Evolutionary conservation across 2,888 invertebrate species (phyloP).

Genomic region (Falcaria lacertinaria): DNA sequence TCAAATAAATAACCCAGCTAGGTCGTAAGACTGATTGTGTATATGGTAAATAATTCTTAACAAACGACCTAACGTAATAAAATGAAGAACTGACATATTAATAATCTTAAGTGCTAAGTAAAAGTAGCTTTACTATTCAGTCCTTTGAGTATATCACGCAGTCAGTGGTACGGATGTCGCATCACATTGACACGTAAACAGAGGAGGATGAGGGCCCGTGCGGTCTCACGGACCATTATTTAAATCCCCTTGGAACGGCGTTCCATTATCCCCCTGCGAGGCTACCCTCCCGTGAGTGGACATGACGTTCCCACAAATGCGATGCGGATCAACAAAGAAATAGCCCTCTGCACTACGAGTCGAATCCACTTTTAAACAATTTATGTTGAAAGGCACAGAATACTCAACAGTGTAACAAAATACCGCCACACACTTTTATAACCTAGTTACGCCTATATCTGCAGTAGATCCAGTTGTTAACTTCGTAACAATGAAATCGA

Average conservation of each 20-base stretch:
- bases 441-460: not conserved
- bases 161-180: constrained; percentile 23
- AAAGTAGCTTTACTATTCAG: no score
- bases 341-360: constrained; percentile 15
- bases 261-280: constrained; percentile 53
- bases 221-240: constrained; percentile 57
- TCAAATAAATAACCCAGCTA: no score
- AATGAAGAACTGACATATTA: no score
- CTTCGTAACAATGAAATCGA: not conserved
- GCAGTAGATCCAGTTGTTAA: not conserved
- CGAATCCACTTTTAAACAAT: not conserved
- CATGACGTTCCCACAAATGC: constrained; percentile 41
- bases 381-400: not conserved
- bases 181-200: constrained; percentile 42
- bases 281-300: constrained; percentile 43
- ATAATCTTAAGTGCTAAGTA: no score
- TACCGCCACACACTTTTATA: not conserved
- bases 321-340: constrained; percentile 43
- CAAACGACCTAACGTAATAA: no score
- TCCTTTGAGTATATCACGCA: not conserved
- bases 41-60: no score
- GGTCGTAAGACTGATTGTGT: no score
- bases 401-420: not conserved
- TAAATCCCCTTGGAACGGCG: constrained; percentile 64
- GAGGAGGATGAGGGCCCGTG: constrained; percentile 35